phyloP scores from a whole-genome alignment of 1,140 invertebrate genomes.

The Colletes gigas region DNA sequence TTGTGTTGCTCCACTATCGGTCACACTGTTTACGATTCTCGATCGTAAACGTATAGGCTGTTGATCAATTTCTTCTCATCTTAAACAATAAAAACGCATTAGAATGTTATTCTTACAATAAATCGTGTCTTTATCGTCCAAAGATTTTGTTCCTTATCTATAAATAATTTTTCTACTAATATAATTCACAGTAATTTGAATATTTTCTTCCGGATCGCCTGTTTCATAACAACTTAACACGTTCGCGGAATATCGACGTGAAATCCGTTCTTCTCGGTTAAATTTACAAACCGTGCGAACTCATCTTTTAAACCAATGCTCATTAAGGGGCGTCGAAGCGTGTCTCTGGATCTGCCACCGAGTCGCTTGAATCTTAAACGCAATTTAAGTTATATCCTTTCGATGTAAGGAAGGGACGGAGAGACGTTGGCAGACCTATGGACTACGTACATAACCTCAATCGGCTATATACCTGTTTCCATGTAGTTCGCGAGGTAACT shows the following conservation, averaged over 20 bases:
- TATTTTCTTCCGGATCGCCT: too few species aligned
- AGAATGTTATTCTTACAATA: too few species aligned
- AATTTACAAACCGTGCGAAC: neutral
- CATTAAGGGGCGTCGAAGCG: conserved; percentile 42
- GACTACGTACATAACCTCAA: neutral
- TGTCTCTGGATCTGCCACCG: conserved; percentile 28
- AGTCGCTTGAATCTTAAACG: conserved; percentile 51
- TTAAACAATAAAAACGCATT: too few species aligned
- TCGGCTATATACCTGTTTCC: neutral
- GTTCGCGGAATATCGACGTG: neutral
- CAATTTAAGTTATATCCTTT: conserved; percentile 56
- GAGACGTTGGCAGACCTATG: neutral
- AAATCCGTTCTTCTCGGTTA: neutral
- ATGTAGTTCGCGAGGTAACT: too few species aligned
- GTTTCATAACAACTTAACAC: neutral
- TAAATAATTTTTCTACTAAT: too few species aligned
- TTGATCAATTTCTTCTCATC: too few species aligned
- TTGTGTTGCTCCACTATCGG: too few species aligned
- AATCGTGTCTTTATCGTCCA: too few species aligned
- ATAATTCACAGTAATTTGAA: too few species aligned
- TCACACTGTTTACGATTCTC: too few species aligned
- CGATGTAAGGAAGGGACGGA: neutral
- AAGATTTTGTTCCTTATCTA: too few species aligned
- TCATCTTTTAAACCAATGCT: conserved; percentile 40
- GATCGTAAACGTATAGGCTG: too few species aligned